These are phyloP conservation scores for Merodon equestris DNA, from an alignment of 2,888 invertebrate genomes.

Conservation along the genomic window DNA sequence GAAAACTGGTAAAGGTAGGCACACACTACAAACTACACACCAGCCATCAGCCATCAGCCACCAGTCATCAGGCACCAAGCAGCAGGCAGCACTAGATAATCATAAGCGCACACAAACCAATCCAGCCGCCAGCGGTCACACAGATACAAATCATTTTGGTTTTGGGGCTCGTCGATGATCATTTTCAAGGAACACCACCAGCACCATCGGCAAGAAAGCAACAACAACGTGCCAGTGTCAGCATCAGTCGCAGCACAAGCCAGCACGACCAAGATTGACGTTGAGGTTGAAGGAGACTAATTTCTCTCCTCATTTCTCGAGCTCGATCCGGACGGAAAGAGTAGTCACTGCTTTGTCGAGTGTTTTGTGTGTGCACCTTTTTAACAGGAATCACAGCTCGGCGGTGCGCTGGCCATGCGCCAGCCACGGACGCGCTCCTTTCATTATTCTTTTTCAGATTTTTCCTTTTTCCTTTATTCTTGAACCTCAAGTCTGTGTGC, in stretches of 20 bases:
- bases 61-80: constrained; percentile 1
- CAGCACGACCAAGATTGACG: constrained; percentile 11
- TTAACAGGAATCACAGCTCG: constrained; percentile 59
- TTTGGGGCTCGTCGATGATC: constrained; percentile 65
- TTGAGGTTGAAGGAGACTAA: constrained; percentile 50
- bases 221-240: constrained; percentile 13
- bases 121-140: constrained; percentile 51
- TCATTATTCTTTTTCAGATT: constrained; percentile 15
- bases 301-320: constrained; percentile 77
- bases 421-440: constrained; percentile 50
- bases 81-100: constrained; percentile 1
- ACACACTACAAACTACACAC: constrained; percentile 10
- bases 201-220: constrained; percentile 11
- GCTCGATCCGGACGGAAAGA: constrained; percentile 63
- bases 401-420: constrained; percentile 66
- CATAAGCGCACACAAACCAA: constrained; percentile 53
- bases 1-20: constrained; percentile 29
- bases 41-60: constrained; percentile 20
- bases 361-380: constrained; percentile 37
- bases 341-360: constrained; percentile 16
- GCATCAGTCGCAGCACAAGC: too few species aligned
- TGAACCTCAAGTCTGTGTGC: constrained; percentile 16
- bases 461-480: constrained; percentile 28
- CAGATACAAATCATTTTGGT: constrained; percentile 61
- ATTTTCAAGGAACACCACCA: constrained; percentile 60